A percentile compares a stretch with the other conserved stretches of the same genome.
phyloP scores from a whole-genome alignment of 2,113 vertebrate species.

The Ceratotherium simum region DNA sequence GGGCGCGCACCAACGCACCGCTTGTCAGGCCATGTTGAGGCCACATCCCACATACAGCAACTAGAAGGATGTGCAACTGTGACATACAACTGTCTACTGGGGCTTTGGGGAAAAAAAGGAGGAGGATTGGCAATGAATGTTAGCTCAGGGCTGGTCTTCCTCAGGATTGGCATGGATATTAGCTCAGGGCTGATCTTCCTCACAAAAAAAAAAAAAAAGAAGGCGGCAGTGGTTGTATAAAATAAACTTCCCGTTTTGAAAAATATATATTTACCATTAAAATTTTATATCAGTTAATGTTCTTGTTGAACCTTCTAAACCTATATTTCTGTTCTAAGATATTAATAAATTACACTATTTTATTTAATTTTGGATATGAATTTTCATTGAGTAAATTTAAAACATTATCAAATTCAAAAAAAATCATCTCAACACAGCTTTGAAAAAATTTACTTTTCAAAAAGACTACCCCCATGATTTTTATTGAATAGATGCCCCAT shows the following conservation, averaged over 20 bases:
- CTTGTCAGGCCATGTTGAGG: too few species aligned
- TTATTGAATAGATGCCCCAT: conserved; percentile 45
- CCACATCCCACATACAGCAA: too few species aligned
- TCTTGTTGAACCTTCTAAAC: conserved; percentile 7
- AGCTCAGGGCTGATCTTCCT: too few species aligned
- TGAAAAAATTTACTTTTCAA: conserved; percentile 44
- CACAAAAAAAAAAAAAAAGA: not conserved
- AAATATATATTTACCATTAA: conserved; percentile 16
- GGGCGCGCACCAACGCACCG: too few species aligned
- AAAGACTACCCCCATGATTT: not conserved
- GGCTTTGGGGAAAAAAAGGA: too few species aligned
- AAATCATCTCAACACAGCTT: conserved; percentile 30
- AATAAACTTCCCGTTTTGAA: conserved; percentile 7
- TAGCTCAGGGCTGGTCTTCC: too few species aligned
- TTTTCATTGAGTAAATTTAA: conserved; percentile 50
- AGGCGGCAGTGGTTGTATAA: not conserved
- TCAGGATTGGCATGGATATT: too few species aligned
- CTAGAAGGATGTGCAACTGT: too few species aligned
- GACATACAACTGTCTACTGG: too few species aligned
- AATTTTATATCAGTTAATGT: conserved; percentile 22
- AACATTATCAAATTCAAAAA: conserved; percentile 22
- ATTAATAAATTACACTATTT: conserved; percentile 30
- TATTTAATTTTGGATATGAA: not conserved
- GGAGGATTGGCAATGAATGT: too few species aligned
- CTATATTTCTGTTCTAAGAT: conserved; percentile 34